Evolutionary conservation across 2,888 invertebrate species (phyloP).

Genomic region (Andrena minutula): DNA sequence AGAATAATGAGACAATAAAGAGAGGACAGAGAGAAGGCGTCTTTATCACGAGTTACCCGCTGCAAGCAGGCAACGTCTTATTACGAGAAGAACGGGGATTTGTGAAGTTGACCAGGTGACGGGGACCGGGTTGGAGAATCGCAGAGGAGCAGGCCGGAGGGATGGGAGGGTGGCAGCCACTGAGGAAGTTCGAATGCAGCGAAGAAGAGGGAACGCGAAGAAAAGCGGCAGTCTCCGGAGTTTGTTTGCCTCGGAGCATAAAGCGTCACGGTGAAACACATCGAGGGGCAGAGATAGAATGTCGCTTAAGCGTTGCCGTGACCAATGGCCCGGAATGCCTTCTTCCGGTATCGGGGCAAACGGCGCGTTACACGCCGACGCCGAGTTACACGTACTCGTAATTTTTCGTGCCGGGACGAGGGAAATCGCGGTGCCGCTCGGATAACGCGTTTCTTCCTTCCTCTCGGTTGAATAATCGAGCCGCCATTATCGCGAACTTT

Average conservation of each 20-base stretch:
- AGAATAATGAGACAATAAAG: slow-evolving; percentile 45
- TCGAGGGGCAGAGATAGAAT: slow-evolving; percentile 75
- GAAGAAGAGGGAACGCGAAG: slow-evolving; percentile 29
- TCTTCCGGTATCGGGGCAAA: slow-evolving; percentile 74
- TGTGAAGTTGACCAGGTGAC: slow-evolving; percentile 70
- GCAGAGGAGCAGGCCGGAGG: slow-evolving; percentile 16
- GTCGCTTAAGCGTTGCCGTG: slow-evolving; percentile 78
- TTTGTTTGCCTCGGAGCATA: slow-evolving; percentile 70
- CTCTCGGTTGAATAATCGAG: slow-evolving; percentile 54
- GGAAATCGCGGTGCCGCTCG: slow-evolving; percentile 43
- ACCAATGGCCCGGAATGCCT: slow-evolving; percentile 80
- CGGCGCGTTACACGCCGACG: slow-evolving; percentile 69
- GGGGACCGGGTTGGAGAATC: slow-evolving; percentile 20
- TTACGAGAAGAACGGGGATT: slow-evolving; percentile 67
- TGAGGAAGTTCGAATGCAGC: slow-evolving; percentile 27
- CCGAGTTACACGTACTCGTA: slow-evolving; percentile 71
- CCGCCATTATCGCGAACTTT: slow-evolving; percentile 47
- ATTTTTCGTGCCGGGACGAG: slow-evolving; percentile 63
- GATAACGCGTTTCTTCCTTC: slow-evolving; percentile 51
- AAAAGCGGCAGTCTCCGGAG: slow-evolving; percentile 43
- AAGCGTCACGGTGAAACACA: slow-evolving; percentile 67
- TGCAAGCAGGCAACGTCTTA: slow-evolving; percentile 76
- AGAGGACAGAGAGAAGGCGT: slow-evolving; percentile 40
- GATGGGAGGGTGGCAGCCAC: slow-evolving; percentile 36
- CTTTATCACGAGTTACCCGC: slow-evolving; percentile 64